These are phyloP conservation scores for Leptopilina boulardi DNA, from an alignment of 1,140 invertebrate species.

Conservation along the genomic window DNA sequence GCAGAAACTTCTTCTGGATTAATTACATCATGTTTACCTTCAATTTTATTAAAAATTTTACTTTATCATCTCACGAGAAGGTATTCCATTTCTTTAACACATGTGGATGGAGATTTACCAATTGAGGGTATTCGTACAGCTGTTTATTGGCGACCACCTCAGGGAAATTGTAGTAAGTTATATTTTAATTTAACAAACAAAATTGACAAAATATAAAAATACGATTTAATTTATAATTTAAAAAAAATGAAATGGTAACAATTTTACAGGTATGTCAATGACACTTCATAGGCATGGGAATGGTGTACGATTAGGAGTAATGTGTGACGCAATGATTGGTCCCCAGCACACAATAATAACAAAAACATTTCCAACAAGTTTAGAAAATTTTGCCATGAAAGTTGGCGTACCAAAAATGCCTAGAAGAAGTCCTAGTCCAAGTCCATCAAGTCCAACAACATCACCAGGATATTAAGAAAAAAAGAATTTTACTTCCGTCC, in stretches of 20 bases:
- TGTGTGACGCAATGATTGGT: constrained; percentile 84
- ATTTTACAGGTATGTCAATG: constrained; percentile 82
- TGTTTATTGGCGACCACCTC: constrained; percentile 87
- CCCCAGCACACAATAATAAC: constrained; percentile 78
- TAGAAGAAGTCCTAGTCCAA: constrained; percentile 66
- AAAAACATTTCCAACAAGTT: constrained; percentile 73
- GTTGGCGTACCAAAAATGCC: constrained; percentile 66
- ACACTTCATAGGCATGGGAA: constrained; percentile 85
- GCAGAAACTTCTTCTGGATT: constrained; percentile 82
- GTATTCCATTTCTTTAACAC: constrained; percentile 84
- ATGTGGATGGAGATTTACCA: constrained; percentile 81
- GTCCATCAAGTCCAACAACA: constrained; percentile 57
- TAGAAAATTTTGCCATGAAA: constrained; percentile 73
- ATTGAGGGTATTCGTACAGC: constrained; percentile 82
- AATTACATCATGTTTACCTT: constrained; percentile 82
- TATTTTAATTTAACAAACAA: constrained; percentile 2
- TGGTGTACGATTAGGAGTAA: constrained; percentile 82
- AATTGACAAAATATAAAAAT: background rate
- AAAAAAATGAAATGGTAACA: background rate
- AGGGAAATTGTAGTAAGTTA: constrained; percentile 86
- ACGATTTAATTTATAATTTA: no score
- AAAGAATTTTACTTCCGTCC: constrained; percentile 6
- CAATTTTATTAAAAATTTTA: constrained; percentile 80
- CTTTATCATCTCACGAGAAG: constrained; percentile 84
- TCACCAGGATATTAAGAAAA: constrained; percentile 51